Conservation (phyloP, 2,113 vertebrate genomes). For the Aegithalos caudatus region DNA sequence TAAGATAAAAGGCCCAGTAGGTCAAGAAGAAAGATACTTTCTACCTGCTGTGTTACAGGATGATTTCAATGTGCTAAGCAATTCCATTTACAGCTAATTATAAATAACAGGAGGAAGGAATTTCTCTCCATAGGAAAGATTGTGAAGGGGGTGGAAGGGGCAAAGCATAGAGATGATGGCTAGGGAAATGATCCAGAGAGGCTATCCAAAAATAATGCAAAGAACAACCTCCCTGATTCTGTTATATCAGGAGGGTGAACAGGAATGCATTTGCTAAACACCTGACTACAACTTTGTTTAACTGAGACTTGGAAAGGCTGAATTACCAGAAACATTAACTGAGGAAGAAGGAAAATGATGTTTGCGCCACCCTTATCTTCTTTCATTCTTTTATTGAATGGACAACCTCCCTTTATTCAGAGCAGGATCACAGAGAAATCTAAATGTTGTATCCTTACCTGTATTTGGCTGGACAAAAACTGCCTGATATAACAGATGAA, state of each 20-base stretch:
- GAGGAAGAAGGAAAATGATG: not conserved
- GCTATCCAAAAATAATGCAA: not conserved
- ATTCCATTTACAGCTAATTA: not conserved
- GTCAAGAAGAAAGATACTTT: not conserved
- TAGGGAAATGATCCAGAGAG: not conserved
- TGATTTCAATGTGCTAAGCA: not conserved
- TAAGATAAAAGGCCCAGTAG: not conserved
- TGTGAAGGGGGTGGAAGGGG: not conserved
- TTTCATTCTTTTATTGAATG: not conserved
- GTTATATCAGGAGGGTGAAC: not conserved
- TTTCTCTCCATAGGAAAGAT: not conserved
- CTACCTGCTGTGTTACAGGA: not conserved
- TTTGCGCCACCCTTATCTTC: not conserved
- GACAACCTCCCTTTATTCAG: not conserved
- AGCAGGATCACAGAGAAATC: not conserved
- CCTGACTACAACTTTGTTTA: not conserved
- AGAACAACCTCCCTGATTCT: not conserved
- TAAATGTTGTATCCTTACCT: conserved; percentile 4
- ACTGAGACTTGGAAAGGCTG: not conserved
- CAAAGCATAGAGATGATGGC: not conserved
- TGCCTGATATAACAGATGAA: conserved; percentile 29
- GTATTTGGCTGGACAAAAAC: conserved; percentile 12
- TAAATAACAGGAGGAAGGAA: not conserved
- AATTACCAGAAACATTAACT: not conserved
- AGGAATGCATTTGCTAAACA: not conserved